Evolutionary conservation across 2,113 vertebrate species (phyloP).

Genomic region (Clarias magur): DNA sequence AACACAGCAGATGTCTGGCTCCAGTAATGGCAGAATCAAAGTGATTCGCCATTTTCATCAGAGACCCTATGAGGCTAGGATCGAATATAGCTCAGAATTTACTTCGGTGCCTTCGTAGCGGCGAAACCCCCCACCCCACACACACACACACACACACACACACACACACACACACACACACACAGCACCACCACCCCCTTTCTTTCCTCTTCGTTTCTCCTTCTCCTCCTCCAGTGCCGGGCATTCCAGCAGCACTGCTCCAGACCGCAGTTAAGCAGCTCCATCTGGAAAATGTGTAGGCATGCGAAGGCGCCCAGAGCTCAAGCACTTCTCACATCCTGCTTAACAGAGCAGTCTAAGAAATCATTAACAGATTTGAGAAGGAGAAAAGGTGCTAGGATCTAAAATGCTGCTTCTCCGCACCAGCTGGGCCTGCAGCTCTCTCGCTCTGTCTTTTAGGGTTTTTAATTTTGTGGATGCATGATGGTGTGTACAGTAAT

Average conservation of each 20-base stretch:
- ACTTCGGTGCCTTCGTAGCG: constrained; percentile 32
- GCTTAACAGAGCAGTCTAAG: constrained; percentile 64
- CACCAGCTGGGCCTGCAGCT: not conserved
- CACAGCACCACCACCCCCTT: not conserved
- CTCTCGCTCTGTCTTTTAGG: not conserved
- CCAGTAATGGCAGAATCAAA: constrained; percentile 50
- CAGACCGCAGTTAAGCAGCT: constrained; percentile 75
- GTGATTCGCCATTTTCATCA: constrained; percentile 62
- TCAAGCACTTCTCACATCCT: constrained; percentile 67
- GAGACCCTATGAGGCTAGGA: constrained; percentile 29
- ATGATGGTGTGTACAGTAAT: not conserved
- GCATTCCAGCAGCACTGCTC: constrained; percentile 51
- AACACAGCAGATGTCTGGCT: constrained; percentile 60
- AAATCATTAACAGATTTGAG: constrained; percentile 73
- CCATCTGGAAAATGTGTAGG: constrained; percentile 74
- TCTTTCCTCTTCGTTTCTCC: constrained; percentile 13
- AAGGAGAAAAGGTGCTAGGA: constrained; percentile 28
- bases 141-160: too few relatives aligned
- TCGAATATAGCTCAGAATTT: constrained; percentile 10
- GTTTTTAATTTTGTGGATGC: not conserved
- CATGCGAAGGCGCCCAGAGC: constrained; percentile 67
- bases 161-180: not conserved
- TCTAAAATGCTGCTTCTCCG: not conserved
- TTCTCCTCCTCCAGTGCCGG: constrained; percentile 42
- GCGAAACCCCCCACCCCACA: constrained; percentile 21